Evolutionary conservation across 2,797 vertebrate genomes (phyloP).

Genomic region (Scolopax bukidnonensis): DNA sequence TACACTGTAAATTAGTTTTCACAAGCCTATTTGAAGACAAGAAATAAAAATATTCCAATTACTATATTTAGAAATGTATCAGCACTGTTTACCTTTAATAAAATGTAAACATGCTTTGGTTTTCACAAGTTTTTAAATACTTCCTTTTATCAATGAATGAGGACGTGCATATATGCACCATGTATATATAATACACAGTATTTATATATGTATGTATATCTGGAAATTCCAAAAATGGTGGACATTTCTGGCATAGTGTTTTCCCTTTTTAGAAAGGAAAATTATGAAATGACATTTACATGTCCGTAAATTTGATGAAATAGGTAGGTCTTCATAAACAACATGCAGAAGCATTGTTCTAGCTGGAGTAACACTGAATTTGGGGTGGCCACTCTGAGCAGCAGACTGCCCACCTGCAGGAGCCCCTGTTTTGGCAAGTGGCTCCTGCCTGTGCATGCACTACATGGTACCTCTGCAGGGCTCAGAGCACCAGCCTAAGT

Average conservation of each 20-base stretch:
- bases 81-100: not conserved
- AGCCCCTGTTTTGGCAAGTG: not conserved
- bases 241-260: not conserved
- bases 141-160: not conserved
- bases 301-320: not conserved
- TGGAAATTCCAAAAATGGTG: not conserved
- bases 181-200: too few species aligned
- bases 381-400: not conserved
- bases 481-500: not conserved
- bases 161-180: too few species aligned
- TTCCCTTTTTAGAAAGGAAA: not conserved
- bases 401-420: not conserved
- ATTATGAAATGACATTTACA: not conserved
- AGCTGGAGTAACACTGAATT: rapidly evolving
- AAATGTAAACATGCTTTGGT: not conserved
- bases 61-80: not conserved
- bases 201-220: not conserved
- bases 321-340: too few species aligned
- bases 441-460: not conserved
- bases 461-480: not conserved
- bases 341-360: not conserved
- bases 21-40: conserved; percentile 16
- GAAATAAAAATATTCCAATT: not conserved
- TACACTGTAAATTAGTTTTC: not conserved
- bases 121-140: not conserved